These are phyloP conservation scores for Cuculus canorus DNA, from an alignment of 2,797 vertebrate genomes.

Conservation along the genomic window DNA sequence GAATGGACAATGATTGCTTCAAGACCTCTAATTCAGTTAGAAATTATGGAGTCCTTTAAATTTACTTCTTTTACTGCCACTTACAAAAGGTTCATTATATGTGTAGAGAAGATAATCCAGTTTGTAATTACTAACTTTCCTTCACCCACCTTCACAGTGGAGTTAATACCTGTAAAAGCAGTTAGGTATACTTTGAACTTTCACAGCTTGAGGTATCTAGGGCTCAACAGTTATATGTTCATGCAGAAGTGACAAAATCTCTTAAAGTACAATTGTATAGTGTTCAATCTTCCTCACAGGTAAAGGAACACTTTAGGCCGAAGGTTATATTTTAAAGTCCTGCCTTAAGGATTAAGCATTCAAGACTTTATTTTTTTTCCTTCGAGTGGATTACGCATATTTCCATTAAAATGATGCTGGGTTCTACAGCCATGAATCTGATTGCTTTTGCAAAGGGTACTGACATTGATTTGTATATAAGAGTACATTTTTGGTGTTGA, in stretches of 20 bases:
- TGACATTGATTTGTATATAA: background rate
- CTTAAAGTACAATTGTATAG: background rate
- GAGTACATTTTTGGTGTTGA: background rate
- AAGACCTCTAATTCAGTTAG: background rate
- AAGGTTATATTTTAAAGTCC: background rate
- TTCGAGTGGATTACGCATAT: background rate
- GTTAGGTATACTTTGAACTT: background rate
- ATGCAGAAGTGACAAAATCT: background rate
- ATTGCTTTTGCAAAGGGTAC: background rate
- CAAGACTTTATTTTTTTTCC: background rate
- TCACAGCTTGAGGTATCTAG: background rate
- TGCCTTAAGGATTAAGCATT: background rate
- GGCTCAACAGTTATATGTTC: background rate
- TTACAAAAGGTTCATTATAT: background rate
- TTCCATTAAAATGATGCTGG: background rate
- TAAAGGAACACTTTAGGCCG: background rate
- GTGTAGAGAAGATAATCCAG: background rate
- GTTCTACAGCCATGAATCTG: background rate
- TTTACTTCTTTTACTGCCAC: background rate
- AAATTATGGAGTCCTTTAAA: background rate
- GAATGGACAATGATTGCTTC: background rate
- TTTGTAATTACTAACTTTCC: background rate
- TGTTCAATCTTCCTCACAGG: background rate
- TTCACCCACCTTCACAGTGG: background rate
- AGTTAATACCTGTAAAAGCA: background rate